Base-by-base conservation (phyloP, 2,888 invertebrate species). In the Ganaspis brasiliensis region DNA sequence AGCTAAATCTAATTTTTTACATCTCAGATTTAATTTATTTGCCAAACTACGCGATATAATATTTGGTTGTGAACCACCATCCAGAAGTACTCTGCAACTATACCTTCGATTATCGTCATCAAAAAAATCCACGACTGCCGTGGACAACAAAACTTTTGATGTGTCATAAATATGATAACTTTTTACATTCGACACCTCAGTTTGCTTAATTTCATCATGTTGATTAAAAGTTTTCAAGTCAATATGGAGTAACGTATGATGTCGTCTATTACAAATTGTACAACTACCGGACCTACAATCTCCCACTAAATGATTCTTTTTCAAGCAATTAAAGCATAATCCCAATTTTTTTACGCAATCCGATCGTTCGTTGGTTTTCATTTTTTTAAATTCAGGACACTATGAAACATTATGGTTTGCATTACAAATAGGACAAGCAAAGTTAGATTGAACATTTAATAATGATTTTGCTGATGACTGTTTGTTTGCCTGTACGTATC, bases 91-190 rank as follows among this genome's bases (percentile, higher is more conserved):
- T 1, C 76, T 21, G 67, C 76, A 76, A 26, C 26, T 0, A 26
- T 72, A 63, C 1, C 26, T 14, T 0, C 63, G 55, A 1, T 63
- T 72, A 10, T 72, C 26, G 40, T 14, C 21, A 40, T 76, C 67
- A 6, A 76, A 49, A 40, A 76, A 45, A 14, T 76, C 72, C 12
- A 76, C 73, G 4, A 76, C 24, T 16, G 73, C 76, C 12, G 76
- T 77, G 2, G 76, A 70, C 31, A 73, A 72, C 14, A 59, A 12
- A 2, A 75, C 19, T 35, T 75, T 31, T 2, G 71, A 71, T n/a
- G 59, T 31, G 52, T 70, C 45, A 14, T 21, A 26, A 31, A 31
- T 31, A 6, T 31, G 31, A 31, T 2, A 6, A 6, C 31, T 31
- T 6, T 31, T 31, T 2, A 31, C 31, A 6, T 31, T 31, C 31